A percentile compares a stretch with the other conserved stretches of the same genome.
Evolutionary conservation across 2,888 invertebrate genomes (phyloP).

Genomic region (Rugalucina vietnamica): DNA sequence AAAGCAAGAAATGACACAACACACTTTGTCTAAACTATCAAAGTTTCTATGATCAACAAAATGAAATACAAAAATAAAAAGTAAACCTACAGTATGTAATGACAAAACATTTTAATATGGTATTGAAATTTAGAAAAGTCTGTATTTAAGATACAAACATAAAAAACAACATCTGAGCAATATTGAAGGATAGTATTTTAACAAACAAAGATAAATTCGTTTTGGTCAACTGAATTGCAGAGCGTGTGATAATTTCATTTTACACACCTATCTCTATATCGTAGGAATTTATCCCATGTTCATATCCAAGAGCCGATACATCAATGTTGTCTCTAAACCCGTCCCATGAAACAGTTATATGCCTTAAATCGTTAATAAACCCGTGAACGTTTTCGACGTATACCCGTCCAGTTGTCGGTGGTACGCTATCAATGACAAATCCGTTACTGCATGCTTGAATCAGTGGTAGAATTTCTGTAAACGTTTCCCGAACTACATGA

Average conservation of each 20-base stretch:
- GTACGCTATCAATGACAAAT: slow-evolving; percentile 35
- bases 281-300: slow-evolving; percentile 21
- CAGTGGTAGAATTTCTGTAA: slow-evolving; percentile 27
- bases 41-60: no score
- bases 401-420: slow-evolving; percentile 33
- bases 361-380: neutral
- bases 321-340: slow-evolving; percentile 35
- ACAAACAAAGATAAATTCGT: no score
- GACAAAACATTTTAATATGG: no score
- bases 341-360: slow-evolving; percentile 27
- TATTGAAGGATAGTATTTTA: no score
- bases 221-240: no score
- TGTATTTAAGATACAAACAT: no score
- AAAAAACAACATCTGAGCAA: no score
- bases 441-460: slow-evolving; percentile 44
- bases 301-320: slow-evolving; percentile 26
- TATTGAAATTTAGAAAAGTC: no score
- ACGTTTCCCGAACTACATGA: slow-evolving; percentile 20
- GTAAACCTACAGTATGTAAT: no score
- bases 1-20: no score
- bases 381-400: slow-evolving; percentile 16
- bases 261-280: slow-evolving; percentile 31
- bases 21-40: no score
- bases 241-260: neutral
- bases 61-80: no score